Evolutionary conservation across 2,113 vertebrate species (phyloP).

Genomic region (Lepus europaeus): DNA sequence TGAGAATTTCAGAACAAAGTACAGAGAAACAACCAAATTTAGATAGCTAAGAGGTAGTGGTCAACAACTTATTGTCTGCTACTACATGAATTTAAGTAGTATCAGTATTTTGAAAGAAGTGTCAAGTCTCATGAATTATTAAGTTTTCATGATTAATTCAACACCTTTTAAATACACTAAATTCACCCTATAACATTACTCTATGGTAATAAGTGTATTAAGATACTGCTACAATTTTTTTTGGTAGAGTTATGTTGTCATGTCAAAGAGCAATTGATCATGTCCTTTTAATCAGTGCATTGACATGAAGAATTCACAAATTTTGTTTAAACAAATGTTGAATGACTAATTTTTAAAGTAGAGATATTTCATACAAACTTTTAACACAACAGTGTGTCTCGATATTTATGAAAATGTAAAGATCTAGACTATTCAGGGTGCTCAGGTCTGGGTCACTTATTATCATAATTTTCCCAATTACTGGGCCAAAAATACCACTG

Average conservation of each 20-base stretch:
- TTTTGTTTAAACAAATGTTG: neutral
- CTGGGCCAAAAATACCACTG: neutral
- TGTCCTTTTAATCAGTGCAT: neutral
- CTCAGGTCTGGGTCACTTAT: neutral
- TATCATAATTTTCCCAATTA: constrained; percentile 21
- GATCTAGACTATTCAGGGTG: neutral
- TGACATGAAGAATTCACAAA: neutral
- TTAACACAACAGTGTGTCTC: constrained; percentile 21
- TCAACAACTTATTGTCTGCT: neutral
- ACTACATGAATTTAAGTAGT: neutral
- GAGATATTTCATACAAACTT: neutral
- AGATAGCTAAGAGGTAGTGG: neutral
- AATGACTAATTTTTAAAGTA: neutral
- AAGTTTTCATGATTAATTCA: neutral
- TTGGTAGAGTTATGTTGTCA: neutral
- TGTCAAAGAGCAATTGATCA: neutral
- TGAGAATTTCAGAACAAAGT: neutral
- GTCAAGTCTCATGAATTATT: constrained; percentile 4
- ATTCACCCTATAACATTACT: neutral
- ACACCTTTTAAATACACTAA: neutral
- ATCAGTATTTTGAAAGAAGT: neutral
- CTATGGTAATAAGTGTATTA: neutral
- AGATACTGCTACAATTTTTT: neutral
- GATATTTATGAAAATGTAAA: constrained; percentile 16
- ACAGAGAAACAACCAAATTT: neutral